A percentile compares a stretch with the other conserved stretches of the same genome.
Evolutionary conservation across 2,797 vertebrate species (phyloP).

Genomic region (Amazona finschi): DNA sequence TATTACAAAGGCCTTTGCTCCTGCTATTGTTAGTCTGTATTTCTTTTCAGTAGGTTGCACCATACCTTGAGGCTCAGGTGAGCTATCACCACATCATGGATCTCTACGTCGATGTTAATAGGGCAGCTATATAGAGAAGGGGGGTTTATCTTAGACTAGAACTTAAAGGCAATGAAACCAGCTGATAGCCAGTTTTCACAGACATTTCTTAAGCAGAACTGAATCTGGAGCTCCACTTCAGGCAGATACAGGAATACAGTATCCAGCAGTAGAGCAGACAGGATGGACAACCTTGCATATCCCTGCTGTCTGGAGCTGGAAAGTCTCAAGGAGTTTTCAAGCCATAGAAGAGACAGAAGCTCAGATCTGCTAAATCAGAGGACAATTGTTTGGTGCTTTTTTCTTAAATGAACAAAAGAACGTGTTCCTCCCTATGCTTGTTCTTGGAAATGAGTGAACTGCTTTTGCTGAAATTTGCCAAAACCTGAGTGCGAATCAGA

Average conservation of each 20-base stretch:
- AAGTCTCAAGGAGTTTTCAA: not conserved
- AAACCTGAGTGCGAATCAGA: not conserved
- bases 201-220: not conserved
- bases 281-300: not conserved
- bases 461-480: not conserved
- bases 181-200: not conserved
- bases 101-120: not conserved
- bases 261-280: not conserved
- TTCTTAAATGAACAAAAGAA: not conserved
- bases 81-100: not conserved
- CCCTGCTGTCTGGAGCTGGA: not conserved
- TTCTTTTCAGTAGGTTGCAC: not conserved
- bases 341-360: not conserved
- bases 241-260: not conserved
- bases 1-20: not conserved
- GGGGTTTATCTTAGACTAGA: not conserved
- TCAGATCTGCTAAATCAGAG: not conserved
- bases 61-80: not conserved
- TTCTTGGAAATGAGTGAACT: not conserved
- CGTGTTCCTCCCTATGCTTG: not conserved
- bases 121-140: not conserved
- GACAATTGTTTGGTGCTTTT: not conserved
- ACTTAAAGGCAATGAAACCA: not conserved
- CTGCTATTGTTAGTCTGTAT: rapidly evolving
- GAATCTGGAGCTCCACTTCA: not conserved